Percentiles rank a stretch among this genome's conserved stretches.
phyloP scores from a whole-genome alignment of 2,797 vertebrate genomes.

The Hybognathus amarus region DNA sequence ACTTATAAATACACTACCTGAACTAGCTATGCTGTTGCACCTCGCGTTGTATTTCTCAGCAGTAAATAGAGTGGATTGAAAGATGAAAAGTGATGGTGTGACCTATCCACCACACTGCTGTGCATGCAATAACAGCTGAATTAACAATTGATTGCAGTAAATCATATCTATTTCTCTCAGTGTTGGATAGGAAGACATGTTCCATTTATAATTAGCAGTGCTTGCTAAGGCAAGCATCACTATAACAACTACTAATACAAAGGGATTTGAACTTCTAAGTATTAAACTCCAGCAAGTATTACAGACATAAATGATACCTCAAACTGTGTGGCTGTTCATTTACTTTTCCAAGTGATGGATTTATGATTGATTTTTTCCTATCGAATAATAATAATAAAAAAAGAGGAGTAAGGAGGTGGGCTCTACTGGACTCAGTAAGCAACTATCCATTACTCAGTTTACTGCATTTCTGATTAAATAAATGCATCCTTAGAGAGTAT shows the following conservation, averaged over 20 bases:
- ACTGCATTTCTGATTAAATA: neutral
- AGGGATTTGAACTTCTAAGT: neutral
- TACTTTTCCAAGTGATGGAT: neutral
- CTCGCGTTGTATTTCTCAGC: slow-evolving; percentile 13
- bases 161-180: slow-evolving; percentile 3
- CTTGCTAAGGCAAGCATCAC: too few species aligned
- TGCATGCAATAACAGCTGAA: slow-evolving; percentile 39
- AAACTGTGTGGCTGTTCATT: neutral
- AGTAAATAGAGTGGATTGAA: slow-evolving; percentile 22
- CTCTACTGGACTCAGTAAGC: neutral
- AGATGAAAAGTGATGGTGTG: slow-evolving; percentile 29
- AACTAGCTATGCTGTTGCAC: slow-evolving; percentile 20
- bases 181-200: slow-evolving; percentile 4
- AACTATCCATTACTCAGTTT: neutral
- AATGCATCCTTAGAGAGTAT: too few species aligned
- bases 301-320: neutral
- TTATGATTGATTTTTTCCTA: slow-evolving; percentile 2
- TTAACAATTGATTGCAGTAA: slow-evolving; percentile 32
- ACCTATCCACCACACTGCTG: slow-evolving; percentile 27
- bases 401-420: too few species aligned
- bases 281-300: neutral
- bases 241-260: neutral
- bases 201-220: neutral
- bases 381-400: neutral
- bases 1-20: slow-evolving; percentile 38